Conservation (phyloP, 2,797 vertebrate genomes). For the Anabas testudineus region DNA sequence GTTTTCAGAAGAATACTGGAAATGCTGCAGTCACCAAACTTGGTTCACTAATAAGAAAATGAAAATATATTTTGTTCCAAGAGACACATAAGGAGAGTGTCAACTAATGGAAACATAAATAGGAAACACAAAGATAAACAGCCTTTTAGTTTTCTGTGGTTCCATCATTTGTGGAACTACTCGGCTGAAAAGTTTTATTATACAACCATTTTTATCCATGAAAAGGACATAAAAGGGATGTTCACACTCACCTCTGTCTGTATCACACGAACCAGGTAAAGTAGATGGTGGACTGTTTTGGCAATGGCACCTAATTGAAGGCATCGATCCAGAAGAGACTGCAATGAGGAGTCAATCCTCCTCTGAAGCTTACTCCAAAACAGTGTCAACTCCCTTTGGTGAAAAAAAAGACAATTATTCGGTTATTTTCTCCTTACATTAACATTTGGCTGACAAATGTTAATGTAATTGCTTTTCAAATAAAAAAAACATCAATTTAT, state of each 20-base stretch:
- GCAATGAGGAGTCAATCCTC: conserved; percentile 92
- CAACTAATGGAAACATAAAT: too few relatives aligned
- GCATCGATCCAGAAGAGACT: conserved; percentile 95
- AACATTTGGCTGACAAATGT: background rate
- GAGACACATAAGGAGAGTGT: too few relatives aligned
- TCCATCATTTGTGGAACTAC: too few relatives aligned
- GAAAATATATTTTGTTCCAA: too few relatives aligned
- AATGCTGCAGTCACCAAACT: too few relatives aligned
- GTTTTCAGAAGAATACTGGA: too few relatives aligned
- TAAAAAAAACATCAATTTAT: background rate
- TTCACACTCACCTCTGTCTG: conserved; percentile 90
- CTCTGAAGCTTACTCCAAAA: conserved; percentile 98
- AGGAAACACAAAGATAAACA: too few relatives aligned
- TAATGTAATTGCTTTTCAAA: too few relatives aligned
- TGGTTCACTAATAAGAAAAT: too few relatives aligned
- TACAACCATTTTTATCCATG: background rate
- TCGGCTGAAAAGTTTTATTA: background rate
- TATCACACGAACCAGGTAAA: conserved; percentile 96
- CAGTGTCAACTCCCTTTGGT: conserved; percentile 93
- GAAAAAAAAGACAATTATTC: conserved; percentile 4
- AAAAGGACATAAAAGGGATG: background rate
- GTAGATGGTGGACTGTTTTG: conserved; percentile 94
- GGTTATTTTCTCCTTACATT: too few relatives aligned
- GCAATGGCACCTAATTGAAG: conserved; percentile 97
- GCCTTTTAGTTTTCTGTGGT: too few relatives aligned